phyloP scores from a whole-genome alignment of 2,888 invertebrate genomes.

The Charanyca ferruginea region DNA sequence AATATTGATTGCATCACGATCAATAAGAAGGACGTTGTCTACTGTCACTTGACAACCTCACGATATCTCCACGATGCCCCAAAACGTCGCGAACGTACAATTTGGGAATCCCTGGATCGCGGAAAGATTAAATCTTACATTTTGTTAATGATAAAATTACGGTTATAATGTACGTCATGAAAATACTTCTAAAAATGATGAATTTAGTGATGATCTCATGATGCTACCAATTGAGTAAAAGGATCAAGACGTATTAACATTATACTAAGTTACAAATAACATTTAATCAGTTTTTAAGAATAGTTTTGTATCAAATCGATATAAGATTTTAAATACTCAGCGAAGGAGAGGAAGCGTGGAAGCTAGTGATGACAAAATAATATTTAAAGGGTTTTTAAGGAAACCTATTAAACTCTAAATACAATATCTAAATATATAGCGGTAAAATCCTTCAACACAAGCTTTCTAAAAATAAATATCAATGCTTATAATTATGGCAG shows the following conservation, averaged over 20 bases:
- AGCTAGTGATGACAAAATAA: slow-evolving; percentile 25
- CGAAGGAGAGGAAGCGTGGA: slow-evolving; percentile 26
- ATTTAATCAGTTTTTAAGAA: neutral
- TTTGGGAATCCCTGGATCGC: too few relatives aligned
- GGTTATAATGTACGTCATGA: neutral
- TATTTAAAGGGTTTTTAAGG: slow-evolving; percentile 11
- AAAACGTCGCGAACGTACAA: too few relatives aligned
- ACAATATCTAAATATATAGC: slow-evolving; percentile 47
- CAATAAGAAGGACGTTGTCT: too few relatives aligned
- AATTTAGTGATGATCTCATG: neutral
- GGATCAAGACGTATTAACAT: neutral
- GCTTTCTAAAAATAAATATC: slow-evolving; percentile 72
- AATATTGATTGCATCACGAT: too few relatives aligned
- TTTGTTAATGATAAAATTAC: too few relatives aligned
- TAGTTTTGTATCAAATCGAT: slow-evolving; percentile 57
- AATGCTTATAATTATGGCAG: slow-evolving; percentile 76
- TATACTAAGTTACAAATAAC: neutral
- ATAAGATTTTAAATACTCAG: slow-evolving; percentile 46
- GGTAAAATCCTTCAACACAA: slow-evolving; percentile 56
- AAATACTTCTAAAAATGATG: neutral
- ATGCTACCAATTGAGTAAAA: slow-evolving; percentile 4
- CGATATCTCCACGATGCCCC: too few relatives aligned
- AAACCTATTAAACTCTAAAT: slow-evolving; percentile 29
- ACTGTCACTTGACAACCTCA: too few relatives aligned
- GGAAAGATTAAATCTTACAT: neutral